Evolutionary conservation across 1,140 invertebrate species (phyloP), one percentile per base, ranked within the genome.

Genomic region (Leptinotarsa undecemlineata): DNA sequence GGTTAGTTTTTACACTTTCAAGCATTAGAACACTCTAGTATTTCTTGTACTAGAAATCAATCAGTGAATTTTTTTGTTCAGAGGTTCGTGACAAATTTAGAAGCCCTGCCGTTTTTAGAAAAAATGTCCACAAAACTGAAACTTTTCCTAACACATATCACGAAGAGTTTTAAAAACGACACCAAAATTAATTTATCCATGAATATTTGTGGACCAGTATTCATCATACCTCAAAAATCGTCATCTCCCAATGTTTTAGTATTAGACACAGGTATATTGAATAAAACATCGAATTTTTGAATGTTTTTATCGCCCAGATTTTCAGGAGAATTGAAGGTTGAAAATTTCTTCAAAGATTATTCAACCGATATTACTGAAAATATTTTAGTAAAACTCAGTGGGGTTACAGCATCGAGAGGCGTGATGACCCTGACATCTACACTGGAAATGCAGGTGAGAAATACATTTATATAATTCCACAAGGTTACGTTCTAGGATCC

Each of bases 241-340:
- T 91, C 92, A 70, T 93, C 92, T 6, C 92, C 92, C 0, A 94
- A 93, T 84, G 87, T 94, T n/a, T 84, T 96, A 61, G 89, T 95
- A 62, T 85, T 95, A 19, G 92, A 93, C 83, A 90, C 93, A 83
- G 92, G 91, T 91, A 86, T 81, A 64, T 76, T 26, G 15, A 19
- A 19, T 19, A 63, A 48, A 48, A 13, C 73, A 73, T 79, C 13
- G 19, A 20, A 21, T 67, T 69, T 70, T 69, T 72, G 74, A 61
- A 42, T 47, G 48, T 5, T 19, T 21, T 57, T 57, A 57, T 57
- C 51, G 51, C 17, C 17, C 6, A 57, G 17, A n/a, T 26, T 77
- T 86, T 5, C 77, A 88, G 93, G 94, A 72, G 89, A 93, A 80
- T 84, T 96, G 13, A 88, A 88, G 4, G 89, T 95, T 21, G 92